Evolutionary conservation across 2,888 invertebrate species (phyloP).

Genomic region (Dexiosoma caninum): DNA sequence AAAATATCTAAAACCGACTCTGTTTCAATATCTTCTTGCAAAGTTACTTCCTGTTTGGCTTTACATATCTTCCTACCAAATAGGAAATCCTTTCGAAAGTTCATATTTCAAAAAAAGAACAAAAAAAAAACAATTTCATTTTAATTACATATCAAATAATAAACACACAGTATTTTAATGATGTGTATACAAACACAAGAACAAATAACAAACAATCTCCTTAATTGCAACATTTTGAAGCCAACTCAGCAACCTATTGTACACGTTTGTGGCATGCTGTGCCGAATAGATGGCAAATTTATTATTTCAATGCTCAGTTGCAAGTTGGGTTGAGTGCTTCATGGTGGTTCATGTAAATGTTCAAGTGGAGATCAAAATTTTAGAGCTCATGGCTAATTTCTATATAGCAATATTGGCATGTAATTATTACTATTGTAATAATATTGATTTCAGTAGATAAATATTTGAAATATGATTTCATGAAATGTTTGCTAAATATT

Average conservation of each 20-base stretch:
- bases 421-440: background rate
- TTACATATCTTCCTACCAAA: background rate
- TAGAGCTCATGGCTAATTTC: background rate
- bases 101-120: background rate
- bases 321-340: background rate
- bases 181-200: background rate
- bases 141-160: conserved; percentile 10
- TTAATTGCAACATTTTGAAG: conserved; percentile 25
- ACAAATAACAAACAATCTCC: conserved; percentile 18
- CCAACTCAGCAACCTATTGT: background rate
- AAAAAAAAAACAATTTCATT: conserved; percentile 20
- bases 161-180: conserved; percentile 4
- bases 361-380: background rate
- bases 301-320: background rate
- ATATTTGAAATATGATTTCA: background rate
- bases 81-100: too few species aligned
- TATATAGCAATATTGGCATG: background rate
- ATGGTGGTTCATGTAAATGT: background rate
- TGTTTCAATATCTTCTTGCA: too few species aligned
- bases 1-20: too few species aligned
- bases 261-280: background rate
- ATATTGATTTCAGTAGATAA: background rate
- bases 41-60: background rate
- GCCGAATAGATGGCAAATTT: background rate
- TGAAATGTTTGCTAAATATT: background rate